Base-by-base conservation (phyloP, 2,113 vertebrate genomes). In the Sander lucioperca region DNA sequence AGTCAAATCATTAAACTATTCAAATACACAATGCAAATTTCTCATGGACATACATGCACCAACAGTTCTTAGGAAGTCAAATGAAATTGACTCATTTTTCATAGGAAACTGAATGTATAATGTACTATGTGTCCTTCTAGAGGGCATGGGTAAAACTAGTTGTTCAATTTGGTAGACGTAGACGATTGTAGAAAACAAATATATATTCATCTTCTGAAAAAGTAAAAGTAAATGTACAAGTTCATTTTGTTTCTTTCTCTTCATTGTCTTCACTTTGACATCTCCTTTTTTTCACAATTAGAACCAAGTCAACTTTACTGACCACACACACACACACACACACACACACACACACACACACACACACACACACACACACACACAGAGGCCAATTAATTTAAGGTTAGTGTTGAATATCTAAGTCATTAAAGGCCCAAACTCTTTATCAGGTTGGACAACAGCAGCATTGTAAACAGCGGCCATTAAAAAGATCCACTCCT, bases 401-500 rank as follows among this genome's bases (percentile, higher is more conserved):
- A 18, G 16, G 25, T 65, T 65, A 63, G 14, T 33, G 21, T 21
- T 77, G 25, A 62, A 74, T 64, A 18, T 72, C 6, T 21, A 58
- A 58, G 50, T 69, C 80, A 73, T 79, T 77, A 72, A 75, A 69
- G 67, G 11, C 33, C 14, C 12, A 16, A 74, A 70, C 47, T n/a
- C 47, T 75, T 69, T 57, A 61, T 64, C 54, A 25, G 47, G 53
- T 9, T 77, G 33, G 75, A 82, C 65, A 76, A 80, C 69, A 80
- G 47, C 54, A 75, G 21, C 53, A 25, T 36, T 74, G 50, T 57
- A 11, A 68, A 48, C 59, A 65, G 73, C 53, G 3, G 12, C 71
- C 70, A 69, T 77, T 78, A 80, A 81, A 79, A 56, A 74, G 50
- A 87, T 25, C 61, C 66, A 66, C 36, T 71, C 68, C 75, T 23